Evolutionary conservation across 1,140 invertebrate genomes (phyloP), one percentile per base, ranked within the genome.

Genomic region (Wasmannia auropunctata): DNA sequence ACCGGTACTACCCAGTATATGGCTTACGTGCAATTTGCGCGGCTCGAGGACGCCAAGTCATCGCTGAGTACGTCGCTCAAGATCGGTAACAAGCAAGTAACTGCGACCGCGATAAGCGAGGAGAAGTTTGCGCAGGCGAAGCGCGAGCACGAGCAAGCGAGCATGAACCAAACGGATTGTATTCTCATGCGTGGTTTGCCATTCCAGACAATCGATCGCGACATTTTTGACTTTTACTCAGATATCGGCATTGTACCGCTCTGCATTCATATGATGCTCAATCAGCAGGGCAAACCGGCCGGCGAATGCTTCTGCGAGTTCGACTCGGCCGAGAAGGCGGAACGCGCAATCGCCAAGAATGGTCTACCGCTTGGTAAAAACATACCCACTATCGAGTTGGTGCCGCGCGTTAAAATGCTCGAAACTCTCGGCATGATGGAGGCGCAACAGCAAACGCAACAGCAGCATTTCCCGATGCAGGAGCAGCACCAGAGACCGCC

Each of bases 261-360:
- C 37, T 96, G 97, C 83, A 98, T 98, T 83, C 97, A 98, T 91
- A 96, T 98, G 81, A 96, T 98, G 93, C 95, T 97, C 16, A 97
- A 97, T 87, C 93, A 96, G 8, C 95, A 95, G 60, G 96, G 97
- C 3, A 95, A 96, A 85, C 97, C 97, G 0, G 96, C 96, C 0
- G 98, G 98, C 0, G 97, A 98, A 88, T 98, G 98, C 51, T 98
- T 98, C 92, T 98, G 98, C 88, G 98, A 99, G 92, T 99, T 99
- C 92, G 94, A 95, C 11, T 96, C 96, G 19, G 84, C 94, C 0
- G 96, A 96, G 40, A 97, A 98, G 90, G 97, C 97, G 2, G 94
- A 96, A 11, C 94, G 95, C 75, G 98, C 98, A 0, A 93, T 96
- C 0, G 94, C 96, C 0, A 98, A 98, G 91, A 97, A 98, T 92